These are phyloP conservation scores for Cyclargus thomasi DNA, from an alignment of 1,140 invertebrate genomes.

Conservation along the genomic window DNA sequence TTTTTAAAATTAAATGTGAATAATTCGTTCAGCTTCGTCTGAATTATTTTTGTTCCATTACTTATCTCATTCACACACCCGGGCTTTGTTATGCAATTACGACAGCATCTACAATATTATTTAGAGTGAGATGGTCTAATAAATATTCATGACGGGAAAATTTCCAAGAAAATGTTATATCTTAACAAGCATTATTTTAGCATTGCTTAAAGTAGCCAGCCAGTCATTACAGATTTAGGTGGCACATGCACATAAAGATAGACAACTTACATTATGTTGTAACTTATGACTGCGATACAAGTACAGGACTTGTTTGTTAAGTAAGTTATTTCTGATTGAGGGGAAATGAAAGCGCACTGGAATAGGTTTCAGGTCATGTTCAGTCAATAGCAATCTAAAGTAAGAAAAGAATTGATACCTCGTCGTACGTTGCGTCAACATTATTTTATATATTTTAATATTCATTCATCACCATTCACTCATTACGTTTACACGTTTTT, in stretches of 20 bases:
- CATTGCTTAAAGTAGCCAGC: background rate
- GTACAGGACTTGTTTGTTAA: background rate
- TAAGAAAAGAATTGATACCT: background rate
- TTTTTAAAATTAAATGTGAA: background rate
- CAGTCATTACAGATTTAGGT: background rate
- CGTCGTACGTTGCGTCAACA: background rate
- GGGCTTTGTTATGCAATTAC: background rate
- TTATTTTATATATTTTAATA: background rate
- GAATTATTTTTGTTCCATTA: background rate
- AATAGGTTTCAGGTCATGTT: background rate
- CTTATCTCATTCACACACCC: constrained; percentile 2
- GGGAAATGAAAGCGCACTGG: background rate
- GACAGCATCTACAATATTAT: background rate
- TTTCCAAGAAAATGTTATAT: background rate
- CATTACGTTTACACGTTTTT: no score
- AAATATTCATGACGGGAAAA: constrained; percentile 3
- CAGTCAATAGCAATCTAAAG: background rate
- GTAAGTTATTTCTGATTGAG: background rate
- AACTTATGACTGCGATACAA: background rate
- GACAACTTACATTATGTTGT: background rate
- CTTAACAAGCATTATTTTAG: background rate
- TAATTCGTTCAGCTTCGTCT: background rate
- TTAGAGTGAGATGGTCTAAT: background rate
- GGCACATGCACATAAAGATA: background rate
- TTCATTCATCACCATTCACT: no score